Evolutionary conservation across 1,140 invertebrate genomes (phyloP).

Genomic region (Telenomus remus): DNA sequence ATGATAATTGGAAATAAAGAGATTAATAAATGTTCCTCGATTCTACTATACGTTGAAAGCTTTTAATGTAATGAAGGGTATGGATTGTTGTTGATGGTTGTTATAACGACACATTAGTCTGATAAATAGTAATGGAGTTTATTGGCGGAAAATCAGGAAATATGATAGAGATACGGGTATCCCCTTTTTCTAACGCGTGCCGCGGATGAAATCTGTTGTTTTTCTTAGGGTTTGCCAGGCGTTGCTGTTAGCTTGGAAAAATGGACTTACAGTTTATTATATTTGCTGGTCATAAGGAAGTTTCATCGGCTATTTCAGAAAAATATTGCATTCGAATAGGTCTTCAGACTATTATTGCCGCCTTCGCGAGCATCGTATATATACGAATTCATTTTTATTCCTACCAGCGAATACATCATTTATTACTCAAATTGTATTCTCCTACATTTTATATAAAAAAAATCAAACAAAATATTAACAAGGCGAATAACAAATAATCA

Average conservation of each 20-base stretch:
- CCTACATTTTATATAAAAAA: background rate
- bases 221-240: slow-evolving; percentile 65
- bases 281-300: slow-evolving; percentile 73
- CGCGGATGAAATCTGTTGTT: slow-evolving; percentile 61
- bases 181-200: slow-evolving; percentile 62
- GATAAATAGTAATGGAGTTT: slow-evolving; percentile 76
- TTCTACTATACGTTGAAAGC: slow-evolving; percentile 34
- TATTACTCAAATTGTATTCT: background rate
- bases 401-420: background rate
- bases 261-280: slow-evolving; percentile 74
- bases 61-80: slow-evolving; percentile 66
- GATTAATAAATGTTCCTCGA: slow-evolving; percentile 61
- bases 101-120: slow-evolving; percentile 74
- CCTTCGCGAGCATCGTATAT: background rate
- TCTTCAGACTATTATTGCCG: slow-evolving; percentile 57
- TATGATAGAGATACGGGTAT: slow-evolving; percentile 68
- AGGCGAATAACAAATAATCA: too few relatives aligned
- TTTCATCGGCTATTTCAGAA: slow-evolving; percentile 72
- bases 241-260: slow-evolving; percentile 71
- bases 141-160: slow-evolving; percentile 76
- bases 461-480: too few relatives aligned
- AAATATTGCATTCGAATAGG: slow-evolving; percentile 66
- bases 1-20: slow-evolving; percentile 44
- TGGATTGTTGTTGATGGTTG: slow-evolving; percentile 74
- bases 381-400: slow-evolving; percentile 11